Evolutionary conservation across 2,113 vertebrate genomes (phyloP).

Genomic region (Lanius collurio): DNA sequence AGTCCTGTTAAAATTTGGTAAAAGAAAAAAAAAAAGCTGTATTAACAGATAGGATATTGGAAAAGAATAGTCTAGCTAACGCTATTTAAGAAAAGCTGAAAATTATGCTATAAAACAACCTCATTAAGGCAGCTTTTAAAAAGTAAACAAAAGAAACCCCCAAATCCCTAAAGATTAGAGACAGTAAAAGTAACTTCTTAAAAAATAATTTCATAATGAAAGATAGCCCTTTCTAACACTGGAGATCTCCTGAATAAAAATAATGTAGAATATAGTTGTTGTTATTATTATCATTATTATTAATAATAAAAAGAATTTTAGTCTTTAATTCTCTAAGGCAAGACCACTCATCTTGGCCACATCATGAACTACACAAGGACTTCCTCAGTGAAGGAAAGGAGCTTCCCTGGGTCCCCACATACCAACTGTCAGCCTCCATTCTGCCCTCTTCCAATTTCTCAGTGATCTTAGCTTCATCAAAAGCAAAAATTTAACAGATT

Average conservation of each 20-base stretch:
- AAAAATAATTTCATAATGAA: constrained; percentile 18
- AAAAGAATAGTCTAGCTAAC: constrained; percentile 8
- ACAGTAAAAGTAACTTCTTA: not conserved
- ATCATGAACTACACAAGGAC: not conserved
- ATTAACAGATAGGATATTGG: constrained; percentile 25
- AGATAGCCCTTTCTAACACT: not conserved
- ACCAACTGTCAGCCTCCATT: not conserved
- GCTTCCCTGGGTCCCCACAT: not conserved
- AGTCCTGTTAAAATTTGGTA: constrained; percentile 39
- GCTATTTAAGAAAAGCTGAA: constrained; percentile 17
- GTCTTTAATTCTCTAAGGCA: not conserved
- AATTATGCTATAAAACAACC: constrained; percentile 11
- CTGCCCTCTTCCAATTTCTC: not conserved
- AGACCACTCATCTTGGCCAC: not conserved
- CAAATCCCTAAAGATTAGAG: constrained; percentile 20
- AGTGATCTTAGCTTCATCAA: not conserved
- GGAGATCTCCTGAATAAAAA: not conserved
- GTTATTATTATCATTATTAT: not conserved
- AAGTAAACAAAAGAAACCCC: constrained; percentile 22
- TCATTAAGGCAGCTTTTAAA: constrained; percentile 12
- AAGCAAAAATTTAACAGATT: not conserved
- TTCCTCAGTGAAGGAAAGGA: not conserved
- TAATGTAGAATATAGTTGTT: not conserved
- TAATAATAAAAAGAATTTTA: not conserved
- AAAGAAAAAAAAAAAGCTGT: constrained; percentile 6